Conservation (phyloP, 2,888 invertebrate species). For the Sclerodermus sp. region DNA sequence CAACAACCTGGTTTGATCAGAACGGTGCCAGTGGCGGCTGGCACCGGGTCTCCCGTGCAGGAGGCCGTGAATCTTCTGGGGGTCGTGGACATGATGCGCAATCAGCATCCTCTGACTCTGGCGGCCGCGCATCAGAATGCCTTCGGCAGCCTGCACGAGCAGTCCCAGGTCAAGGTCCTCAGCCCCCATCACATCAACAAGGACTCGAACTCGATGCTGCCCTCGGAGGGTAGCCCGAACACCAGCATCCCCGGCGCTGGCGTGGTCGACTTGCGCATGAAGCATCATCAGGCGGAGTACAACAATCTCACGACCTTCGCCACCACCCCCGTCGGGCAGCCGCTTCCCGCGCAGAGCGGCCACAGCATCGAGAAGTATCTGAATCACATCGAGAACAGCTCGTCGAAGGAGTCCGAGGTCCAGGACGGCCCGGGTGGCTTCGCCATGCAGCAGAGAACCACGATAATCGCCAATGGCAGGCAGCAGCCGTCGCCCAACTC, state of each 20-base stretch:
- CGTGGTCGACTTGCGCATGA: conserved; percentile 72
- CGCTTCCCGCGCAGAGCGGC: conserved; percentile 63
- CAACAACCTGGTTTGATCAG: conserved; percentile 38
- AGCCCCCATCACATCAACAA: conserved; percentile 50
- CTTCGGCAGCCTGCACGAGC: conserved; percentile 41
- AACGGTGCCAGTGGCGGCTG: conserved; percentile 32
- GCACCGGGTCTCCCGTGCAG: conserved; percentile 42
- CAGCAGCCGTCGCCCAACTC: conserved; percentile 19
- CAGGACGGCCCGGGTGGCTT: conserved; percentile 27
- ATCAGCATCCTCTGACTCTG: conserved; percentile 42
- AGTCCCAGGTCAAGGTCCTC: conserved; percentile 46
- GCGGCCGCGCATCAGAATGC: conserved; percentile 35
- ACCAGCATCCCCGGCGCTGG: conserved; percentile 43
- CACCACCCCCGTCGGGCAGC: conserved; percentile 44
- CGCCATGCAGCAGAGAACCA: conserved; percentile 46
- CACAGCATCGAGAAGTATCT: conserved; percentile 66
- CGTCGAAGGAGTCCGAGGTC: conserved; percentile 35
- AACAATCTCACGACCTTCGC: conserved; percentile 58
- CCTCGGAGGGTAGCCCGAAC: conserved; percentile 31
- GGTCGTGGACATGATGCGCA: conserved; percentile 59
- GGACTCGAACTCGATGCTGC: conserved; percentile 41
- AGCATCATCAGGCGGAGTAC: conserved; percentile 64
- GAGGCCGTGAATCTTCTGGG: conserved; percentile 45
- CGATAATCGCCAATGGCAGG: conserved; percentile 45
- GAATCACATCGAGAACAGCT: conserved; percentile 59